These are phyloP conservation scores for Papilio polyxenes DNA, from an alignment of 1,140 invertebrate species.

Conservation along the genomic window DNA sequence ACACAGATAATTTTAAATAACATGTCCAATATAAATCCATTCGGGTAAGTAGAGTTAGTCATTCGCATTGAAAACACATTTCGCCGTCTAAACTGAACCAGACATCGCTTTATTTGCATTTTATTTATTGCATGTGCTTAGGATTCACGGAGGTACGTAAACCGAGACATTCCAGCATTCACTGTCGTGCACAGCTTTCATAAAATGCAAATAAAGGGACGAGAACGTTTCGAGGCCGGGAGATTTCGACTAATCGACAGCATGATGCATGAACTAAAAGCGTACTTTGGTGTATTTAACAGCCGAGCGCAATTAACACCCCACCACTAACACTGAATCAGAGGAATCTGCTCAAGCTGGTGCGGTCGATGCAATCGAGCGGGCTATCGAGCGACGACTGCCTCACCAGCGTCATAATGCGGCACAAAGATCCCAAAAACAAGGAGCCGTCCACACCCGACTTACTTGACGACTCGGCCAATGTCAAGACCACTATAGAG, in stretches of 20 bases:
- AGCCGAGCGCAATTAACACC: slow-evolving; percentile 77
- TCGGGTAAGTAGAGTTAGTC: slow-evolving; percentile 45
- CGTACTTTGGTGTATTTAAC: slow-evolving; percentile 76
- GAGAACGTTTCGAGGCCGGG: slow-evolving; percentile 50
- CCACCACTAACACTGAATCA: slow-evolving; percentile 80
- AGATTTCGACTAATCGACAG: slow-evolving; percentile 59
- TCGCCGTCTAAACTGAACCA: slow-evolving; percentile 58
- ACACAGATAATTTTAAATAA: slow-evolving; percentile 20
- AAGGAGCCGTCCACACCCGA: slow-evolving; percentile 80
- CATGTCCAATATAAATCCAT: neutral
- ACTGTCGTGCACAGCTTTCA: slow-evolving; percentile 77
- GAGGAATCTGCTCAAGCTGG: slow-evolving; percentile 81
- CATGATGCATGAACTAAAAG: slow-evolving; percentile 76
- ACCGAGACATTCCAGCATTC: slow-evolving; percentile 56
- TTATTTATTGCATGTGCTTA: slow-evolving; percentile 79
- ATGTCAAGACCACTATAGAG: slow-evolving; percentile 76
- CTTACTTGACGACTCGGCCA: slow-evolving; percentile 80
- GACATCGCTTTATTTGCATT: slow-evolving; percentile 79
- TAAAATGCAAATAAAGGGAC: slow-evolving; percentile 79
- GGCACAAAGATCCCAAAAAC: slow-evolving; percentile 74
- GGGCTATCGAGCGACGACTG: slow-evolving; percentile 79
- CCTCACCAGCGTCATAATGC: slow-evolving; percentile 79
- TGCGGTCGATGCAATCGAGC: slow-evolving; percentile 81
- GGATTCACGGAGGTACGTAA: slow-evolving; percentile 65
- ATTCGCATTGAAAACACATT: slow-evolving; percentile 56